Conservation (phyloP, 1,140 invertebrate species). For the Bombus soroeensis region DNA sequence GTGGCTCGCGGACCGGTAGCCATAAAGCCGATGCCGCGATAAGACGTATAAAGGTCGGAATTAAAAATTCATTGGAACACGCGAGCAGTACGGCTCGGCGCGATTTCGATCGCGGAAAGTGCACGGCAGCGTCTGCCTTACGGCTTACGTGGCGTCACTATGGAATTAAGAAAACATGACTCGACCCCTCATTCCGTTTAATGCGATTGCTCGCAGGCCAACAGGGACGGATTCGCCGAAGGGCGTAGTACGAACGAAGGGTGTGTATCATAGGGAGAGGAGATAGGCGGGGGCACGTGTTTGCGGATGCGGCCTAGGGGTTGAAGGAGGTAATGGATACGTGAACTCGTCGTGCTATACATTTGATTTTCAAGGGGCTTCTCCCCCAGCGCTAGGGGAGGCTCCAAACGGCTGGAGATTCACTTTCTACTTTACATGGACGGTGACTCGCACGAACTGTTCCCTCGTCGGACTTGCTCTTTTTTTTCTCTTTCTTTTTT, state of each 20-base stretch:
- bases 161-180: constrained; percentile 69
- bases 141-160: constrained; percentile 53
- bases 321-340: constrained; percentile 72
- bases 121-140: constrained; percentile 22
- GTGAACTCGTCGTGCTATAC: constrained; percentile 60
- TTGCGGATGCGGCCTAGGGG: constrained; percentile 61
- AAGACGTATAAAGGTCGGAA: constrained; percentile 15
- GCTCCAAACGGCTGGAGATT: constrained; percentile 58
- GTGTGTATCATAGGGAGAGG: constrained; percentile 33
- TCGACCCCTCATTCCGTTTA: constrained; percentile 63
- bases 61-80: constrained; percentile 53
- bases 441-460: constrained; percentile 65
- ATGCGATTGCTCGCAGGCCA: constrained; percentile 56
- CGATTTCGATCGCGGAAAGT: constrained; percentile 50
- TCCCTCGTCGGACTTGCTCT: constrained; percentile 35
- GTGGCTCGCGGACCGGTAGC: constrained; percentile 13
- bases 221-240: constrained; percentile 3
- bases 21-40: constrained; percentile 37
- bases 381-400: constrained; percentile 57
- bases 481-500: constrained; percentile 14
- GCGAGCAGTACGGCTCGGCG: background rate
- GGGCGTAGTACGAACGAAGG: background rate
- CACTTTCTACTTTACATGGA: constrained; percentile 74
- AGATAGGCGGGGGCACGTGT: constrained; percentile 60
- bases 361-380: constrained; percentile 59